Conservation (phyloP, 2,113 vertebrate genomes). For the Podarcis raffonei region DNA sequence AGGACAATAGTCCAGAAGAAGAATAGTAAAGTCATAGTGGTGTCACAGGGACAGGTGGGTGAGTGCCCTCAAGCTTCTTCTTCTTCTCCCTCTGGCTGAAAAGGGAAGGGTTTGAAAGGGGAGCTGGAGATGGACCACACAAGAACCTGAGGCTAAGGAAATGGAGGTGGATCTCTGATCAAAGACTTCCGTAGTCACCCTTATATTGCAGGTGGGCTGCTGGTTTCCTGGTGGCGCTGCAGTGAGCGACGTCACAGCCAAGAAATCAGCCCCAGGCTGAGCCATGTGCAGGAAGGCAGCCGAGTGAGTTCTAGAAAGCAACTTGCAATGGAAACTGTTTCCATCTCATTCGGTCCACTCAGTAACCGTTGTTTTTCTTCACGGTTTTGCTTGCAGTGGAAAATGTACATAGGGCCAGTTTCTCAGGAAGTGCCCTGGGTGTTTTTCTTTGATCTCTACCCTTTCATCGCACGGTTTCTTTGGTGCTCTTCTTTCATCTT, state of each 20-base stretch:
- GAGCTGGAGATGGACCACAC: slow-evolving; percentile 1
- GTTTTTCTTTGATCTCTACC: slow-evolving; percentile 70
- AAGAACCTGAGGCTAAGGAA: not conserved
- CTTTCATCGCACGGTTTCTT: not conserved
- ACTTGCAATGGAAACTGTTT: slow-evolving; percentile 70
- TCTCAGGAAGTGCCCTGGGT: slow-evolving; percentile 75
- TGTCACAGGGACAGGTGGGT: slow-evolving; percentile 4
- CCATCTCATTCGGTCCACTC: slow-evolving; percentile 44
- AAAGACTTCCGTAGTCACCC: slow-evolving; percentile 31
- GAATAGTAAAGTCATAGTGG: slow-evolving; percentile 5
- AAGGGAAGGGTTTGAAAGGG: slow-evolving; percentile 15
- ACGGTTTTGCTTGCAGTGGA: slow-evolving; percentile 76
- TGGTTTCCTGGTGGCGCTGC: slow-evolving; percentile 47
- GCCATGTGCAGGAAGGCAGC: slow-evolving; percentile 53
- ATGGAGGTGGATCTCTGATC: slow-evolving; percentile 28
- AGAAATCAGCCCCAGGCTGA: slow-evolving; percentile 34
- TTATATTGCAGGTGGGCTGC: slow-evolving; percentile 65
- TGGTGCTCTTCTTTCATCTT: slow-evolving; percentile 71
- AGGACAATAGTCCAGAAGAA: slow-evolving; percentile 27
- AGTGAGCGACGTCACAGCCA: slow-evolving; percentile 53
- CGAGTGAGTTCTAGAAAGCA: slow-evolving; percentile 57
- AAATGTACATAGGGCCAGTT: slow-evolving; percentile 77
- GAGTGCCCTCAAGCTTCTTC: not conserved
- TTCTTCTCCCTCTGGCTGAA: not conserved
- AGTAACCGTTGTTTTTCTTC: slow-evolving; percentile 70